Evolutionary conservation across 1,140 invertebrate genomes (phyloP).

Genomic region (Papilio dardanus): DNA sequence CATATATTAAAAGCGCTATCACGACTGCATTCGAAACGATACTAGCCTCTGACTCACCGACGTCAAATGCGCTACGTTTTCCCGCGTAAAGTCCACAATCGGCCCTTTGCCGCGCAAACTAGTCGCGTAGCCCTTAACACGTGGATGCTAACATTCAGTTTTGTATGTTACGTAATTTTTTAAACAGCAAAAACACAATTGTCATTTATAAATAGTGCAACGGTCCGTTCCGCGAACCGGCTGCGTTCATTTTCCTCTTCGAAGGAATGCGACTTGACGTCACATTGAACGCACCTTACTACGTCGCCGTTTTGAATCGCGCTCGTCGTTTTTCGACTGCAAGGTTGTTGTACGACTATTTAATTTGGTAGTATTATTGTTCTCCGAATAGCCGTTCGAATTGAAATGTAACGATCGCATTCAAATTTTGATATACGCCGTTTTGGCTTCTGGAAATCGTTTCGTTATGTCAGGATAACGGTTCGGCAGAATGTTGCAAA

Average conservation of each 20-base stretch:
- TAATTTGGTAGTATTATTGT: constrained; percentile 46
- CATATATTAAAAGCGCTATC: constrained; percentile 57
- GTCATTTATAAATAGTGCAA: constrained; percentile 74
- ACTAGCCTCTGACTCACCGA: constrained; percentile 64
- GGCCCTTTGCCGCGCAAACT: constrained; percentile 25
- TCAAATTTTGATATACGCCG: constrained; percentile 48
- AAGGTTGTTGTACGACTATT: constrained; percentile 39
- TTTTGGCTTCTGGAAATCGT: constrained; percentile 45
- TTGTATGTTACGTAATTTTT: constrained; percentile 33
- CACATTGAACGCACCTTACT: constrained; percentile 54
- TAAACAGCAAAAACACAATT: constrained; percentile 45
- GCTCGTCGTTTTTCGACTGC: not conserved
- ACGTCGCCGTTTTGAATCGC: constrained; percentile 53
- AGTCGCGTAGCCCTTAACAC: constrained; percentile 41
- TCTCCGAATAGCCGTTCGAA: constrained; percentile 54
- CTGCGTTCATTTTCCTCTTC: constrained; percentile 73
- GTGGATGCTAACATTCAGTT: constrained; percentile 44
- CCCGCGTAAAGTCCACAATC: constrained; percentile 60
- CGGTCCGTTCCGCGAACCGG: constrained; percentile 69
- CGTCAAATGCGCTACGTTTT: constrained; percentile 67
- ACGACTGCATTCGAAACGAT: constrained; percentile 61
- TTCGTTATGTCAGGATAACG: constrained; percentile 56
- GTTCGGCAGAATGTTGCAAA: constrained; percentile 47
- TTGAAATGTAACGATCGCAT: constrained; percentile 55
- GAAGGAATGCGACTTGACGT: constrained; percentile 71